These are phyloP conservation scores for Papilio polytes DNA, from an alignment of 1,140 invertebrate genomes.

Conservation along the genomic window DNA sequence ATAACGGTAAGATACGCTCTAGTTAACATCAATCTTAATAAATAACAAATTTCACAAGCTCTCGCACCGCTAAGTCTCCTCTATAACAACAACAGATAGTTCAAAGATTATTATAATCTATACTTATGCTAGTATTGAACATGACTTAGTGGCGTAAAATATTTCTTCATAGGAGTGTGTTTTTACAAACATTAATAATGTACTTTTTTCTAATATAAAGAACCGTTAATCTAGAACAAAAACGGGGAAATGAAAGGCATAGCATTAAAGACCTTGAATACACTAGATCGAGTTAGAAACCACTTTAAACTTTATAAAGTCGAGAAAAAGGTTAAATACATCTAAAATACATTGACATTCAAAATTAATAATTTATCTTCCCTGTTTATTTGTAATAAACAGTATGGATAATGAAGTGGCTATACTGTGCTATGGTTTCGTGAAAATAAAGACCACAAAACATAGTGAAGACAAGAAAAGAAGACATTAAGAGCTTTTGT, in stretches of 20 bases:
- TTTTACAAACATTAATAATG: too few species aligned
- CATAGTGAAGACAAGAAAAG: background rate
- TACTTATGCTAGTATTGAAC: too few species aligned
- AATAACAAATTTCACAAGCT: background rate
- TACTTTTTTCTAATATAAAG: too few species aligned
- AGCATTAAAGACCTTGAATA: constrained; percentile 19
- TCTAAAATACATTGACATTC: background rate
- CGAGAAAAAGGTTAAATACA: background rate
- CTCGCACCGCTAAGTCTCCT: background rate
- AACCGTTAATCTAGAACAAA: too few species aligned
- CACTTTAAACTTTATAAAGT: background rate
- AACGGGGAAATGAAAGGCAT: constrained; percentile 29
- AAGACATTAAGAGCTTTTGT: background rate
- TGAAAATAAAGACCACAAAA: background rate
- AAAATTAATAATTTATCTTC: background rate
- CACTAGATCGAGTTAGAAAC: constrained; percentile 7
- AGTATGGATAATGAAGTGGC: too few species aligned
- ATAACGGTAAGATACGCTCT: background rate
- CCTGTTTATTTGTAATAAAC: too few species aligned
- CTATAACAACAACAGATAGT: too few species aligned
- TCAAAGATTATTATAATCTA: too few species aligned
- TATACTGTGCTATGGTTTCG: too few species aligned
- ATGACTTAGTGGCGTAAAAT: too few species aligned
- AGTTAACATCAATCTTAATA: background rate
- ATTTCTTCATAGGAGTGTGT: too few species aligned